phyloP scores from a whole-genome alignment of 2,888 invertebrate genomes.

The Epistrophe grossulariae region DNA sequence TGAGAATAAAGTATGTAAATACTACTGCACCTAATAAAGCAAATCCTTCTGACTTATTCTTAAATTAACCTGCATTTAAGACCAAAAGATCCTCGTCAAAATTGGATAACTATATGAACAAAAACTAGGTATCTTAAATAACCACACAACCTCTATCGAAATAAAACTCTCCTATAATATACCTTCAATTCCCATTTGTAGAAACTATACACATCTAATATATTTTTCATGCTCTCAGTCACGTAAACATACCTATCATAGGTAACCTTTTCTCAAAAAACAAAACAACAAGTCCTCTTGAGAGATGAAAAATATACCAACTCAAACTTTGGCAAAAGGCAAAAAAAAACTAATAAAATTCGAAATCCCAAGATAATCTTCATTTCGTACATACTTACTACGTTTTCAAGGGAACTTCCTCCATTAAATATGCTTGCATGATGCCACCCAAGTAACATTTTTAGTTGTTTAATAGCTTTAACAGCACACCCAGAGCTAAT shows the following conservation, averaged over 20 bases:
- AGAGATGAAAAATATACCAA: slow-evolving; percentile 11
- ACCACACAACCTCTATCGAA: not conserved
- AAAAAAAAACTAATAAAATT: slow-evolving; percentile 5
- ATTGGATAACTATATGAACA: too few relatives aligned
- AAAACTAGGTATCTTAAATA: too few relatives aligned
- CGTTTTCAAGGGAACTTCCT: not conserved
- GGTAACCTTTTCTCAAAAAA: not conserved
- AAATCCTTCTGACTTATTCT: too few relatives aligned
- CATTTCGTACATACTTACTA: not conserved
- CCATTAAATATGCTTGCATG: slow-evolving; percentile 8
- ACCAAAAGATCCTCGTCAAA: not conserved
- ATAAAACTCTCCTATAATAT: not conserved
- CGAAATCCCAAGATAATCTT: slow-evolving; percentile 9
- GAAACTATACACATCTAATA: slow-evolving; percentile 16
- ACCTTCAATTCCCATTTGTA: slow-evolving; percentile 25
- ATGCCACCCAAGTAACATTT: too few relatives aligned
- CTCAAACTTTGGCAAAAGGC: not conserved
- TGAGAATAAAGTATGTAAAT: too few relatives aligned
- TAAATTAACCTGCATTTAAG: not conserved
- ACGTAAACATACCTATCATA: slow-evolving; percentile 24
- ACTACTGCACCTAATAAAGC: too few relatives aligned
- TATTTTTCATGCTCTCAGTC: slow-evolving; percentile 43
- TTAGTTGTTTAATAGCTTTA: too few relatives aligned
- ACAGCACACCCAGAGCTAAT: too few relatives aligned
- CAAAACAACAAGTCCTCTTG: slow-evolving; percentile 18